Evolutionary conservation across 2,888 invertebrate species (phyloP).

Genomic region (Metalampra italica): DNA sequence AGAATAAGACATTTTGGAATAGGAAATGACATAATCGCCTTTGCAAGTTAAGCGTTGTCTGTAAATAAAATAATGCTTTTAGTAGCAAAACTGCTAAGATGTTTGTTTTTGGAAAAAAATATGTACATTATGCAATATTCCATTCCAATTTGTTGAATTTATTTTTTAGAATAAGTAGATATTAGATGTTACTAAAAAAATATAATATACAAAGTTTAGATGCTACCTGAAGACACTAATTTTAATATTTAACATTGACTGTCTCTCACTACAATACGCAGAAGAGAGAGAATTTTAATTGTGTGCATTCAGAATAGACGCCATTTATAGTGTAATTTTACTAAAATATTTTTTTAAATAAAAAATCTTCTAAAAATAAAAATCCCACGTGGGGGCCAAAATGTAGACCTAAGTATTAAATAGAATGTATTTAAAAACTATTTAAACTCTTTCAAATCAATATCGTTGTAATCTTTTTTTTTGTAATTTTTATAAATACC

Average conservation of each 20-base stretch:
- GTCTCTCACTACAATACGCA: too few relatives aligned
- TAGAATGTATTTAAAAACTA: not conserved
- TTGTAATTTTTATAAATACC: too few relatives aligned
- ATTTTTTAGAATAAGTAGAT: constrained; percentile 1
- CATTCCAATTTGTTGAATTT: constrained; percentile 1
- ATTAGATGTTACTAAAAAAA: not conserved
- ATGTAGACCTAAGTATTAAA: not conserved
- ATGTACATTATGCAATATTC: not conserved
- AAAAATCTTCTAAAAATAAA: not conserved
- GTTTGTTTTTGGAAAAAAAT: too few relatives aligned
- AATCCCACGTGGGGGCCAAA: not conserved
- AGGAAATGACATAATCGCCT: not conserved
- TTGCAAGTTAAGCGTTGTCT: not conserved
- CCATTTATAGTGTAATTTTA: too few relatives aligned
- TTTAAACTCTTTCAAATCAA: too few relatives aligned
- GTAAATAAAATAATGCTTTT: too few relatives aligned
- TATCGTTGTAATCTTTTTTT: too few relatives aligned
- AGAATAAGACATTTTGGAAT: constrained; percentile 11
- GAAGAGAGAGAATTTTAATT: too few relatives aligned
- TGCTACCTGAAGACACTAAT: not conserved
- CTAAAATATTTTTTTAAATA: not conserved
- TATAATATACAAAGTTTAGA: not conserved
- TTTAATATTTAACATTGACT: too few relatives aligned
- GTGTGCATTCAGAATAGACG: too few relatives aligned
- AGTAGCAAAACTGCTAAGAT: too few relatives aligned